Percentiles rank a stretch among this genome's conserved stretches.
Evolutionary conservation across 2,888 invertebrate genomes (phyloP).

Genomic region (Agrochola lota): DNA sequence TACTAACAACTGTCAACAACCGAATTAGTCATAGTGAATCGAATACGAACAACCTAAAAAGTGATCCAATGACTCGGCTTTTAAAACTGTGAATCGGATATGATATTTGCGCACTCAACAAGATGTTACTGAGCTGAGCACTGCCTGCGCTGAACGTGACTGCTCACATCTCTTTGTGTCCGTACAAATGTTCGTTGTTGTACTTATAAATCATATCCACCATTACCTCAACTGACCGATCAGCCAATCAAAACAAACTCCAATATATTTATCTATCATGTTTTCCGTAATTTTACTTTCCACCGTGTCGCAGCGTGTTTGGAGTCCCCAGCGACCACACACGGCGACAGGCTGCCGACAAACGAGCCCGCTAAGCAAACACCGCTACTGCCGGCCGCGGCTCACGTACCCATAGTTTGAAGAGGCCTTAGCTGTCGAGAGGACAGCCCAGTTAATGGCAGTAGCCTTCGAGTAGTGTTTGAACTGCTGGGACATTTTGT

Average conservation of each 20-base stretch:
- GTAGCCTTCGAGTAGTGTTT: slow-evolving; percentile 61
- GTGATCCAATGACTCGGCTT: neutral
- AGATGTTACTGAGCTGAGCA: neutral
- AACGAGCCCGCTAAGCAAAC: slow-evolving; percentile 78
- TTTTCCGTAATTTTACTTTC: slow-evolving; percentile 65
- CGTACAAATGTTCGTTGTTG: neutral
- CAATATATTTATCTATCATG: slow-evolving; percentile 55
- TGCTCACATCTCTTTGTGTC: neutral
- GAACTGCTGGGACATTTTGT: slow-evolving; percentile 62
- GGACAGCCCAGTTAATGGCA: slow-evolving; percentile 64
- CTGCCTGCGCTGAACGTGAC: too few species aligned
- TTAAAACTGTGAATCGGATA: neutral
- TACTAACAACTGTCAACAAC: neutral
- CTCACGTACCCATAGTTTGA: slow-evolving; percentile 62
- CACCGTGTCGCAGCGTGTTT: slow-evolving; percentile 60
- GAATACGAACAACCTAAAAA: neutral
- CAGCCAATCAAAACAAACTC: slow-evolving; percentile 44
- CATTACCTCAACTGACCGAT: slow-evolving; percentile 16
- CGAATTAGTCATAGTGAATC: slow-evolving; percentile 4
- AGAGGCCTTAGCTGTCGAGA: slow-evolving; percentile 63
- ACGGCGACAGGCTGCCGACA: slow-evolving; percentile 81
- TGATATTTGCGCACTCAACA: neutral
- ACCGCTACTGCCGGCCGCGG: slow-evolving; percentile 71
- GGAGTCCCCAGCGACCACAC: slow-evolving; percentile 75
- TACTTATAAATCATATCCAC: slow-evolving; percentile 10